A percentile compares a stretch with the other conserved stretches of the same genome.
Conservation (phyloP, 2,888 invertebrate species). For the Microctonus aethiopoides region DNA sequence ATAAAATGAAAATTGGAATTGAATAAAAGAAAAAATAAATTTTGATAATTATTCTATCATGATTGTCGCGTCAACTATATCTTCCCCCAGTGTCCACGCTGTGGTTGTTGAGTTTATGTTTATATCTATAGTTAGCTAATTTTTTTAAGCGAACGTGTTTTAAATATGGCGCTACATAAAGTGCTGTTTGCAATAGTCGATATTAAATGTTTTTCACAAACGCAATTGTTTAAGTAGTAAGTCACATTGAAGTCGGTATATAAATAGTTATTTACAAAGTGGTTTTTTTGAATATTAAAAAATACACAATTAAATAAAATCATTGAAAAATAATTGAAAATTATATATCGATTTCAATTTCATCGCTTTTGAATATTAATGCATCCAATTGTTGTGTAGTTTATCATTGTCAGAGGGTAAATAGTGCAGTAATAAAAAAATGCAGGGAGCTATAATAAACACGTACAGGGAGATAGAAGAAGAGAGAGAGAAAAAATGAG, state of each 20-base stretch:
- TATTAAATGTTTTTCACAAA: constrained; percentile 41
- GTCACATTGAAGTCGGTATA: constrained; percentile 12
- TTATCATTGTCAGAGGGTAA: constrained; percentile 59
- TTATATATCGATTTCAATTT: not conserved
- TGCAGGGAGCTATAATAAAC: constrained; percentile 20
- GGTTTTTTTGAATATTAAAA: not conserved
- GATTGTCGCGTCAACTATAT: constrained; percentile 34
- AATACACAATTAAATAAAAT: not conserved
- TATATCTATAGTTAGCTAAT: constrained; percentile 45
- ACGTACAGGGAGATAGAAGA: not conserved
- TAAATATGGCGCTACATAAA: constrained; percentile 27
- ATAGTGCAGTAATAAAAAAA: constrained; percentile 38
- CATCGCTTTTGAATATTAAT: constrained; percentile 40
- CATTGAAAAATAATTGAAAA: not conserved
- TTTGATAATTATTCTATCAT: not conserved
- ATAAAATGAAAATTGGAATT: constrained; percentile 16
- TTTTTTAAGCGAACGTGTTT: constrained; percentile 34
- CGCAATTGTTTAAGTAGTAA: constrained; percentile 35
- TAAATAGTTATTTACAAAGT: not conserved
- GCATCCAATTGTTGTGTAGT: constrained; percentile 53
- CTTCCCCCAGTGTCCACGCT: constrained; percentile 44
- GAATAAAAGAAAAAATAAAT: not conserved
- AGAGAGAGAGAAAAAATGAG: constrained; percentile 35
- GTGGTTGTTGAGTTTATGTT: constrained; percentile 46
- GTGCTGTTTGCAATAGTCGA: constrained; percentile 39